Conservation (phyloP, 2,113 vertebrate species). For the Hippocampus abdominalis region DNA sequence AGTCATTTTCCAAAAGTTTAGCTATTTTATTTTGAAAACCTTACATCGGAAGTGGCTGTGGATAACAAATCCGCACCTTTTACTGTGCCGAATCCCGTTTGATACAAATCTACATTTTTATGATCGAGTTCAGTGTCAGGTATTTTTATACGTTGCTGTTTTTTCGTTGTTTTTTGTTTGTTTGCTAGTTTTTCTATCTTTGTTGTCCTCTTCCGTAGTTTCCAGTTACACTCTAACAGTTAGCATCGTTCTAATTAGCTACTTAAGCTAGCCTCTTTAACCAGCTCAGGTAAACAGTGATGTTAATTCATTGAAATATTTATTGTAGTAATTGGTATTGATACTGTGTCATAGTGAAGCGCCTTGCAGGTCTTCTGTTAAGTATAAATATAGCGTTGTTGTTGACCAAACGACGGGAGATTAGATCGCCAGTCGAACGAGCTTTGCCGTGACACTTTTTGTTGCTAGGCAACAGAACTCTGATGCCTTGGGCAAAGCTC, state of each 20-base stretch:
- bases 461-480: conserved; percentile 73
- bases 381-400: neutral
- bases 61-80: neutral
- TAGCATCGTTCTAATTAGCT: neutral
- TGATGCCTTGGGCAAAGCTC: conserved; percentile 55
- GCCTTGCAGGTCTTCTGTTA: neutral
- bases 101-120: neutral
- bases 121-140: neutral
- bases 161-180: neutral
- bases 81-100: neutral
- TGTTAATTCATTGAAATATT: neutral
- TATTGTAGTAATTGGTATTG: fast-evolving
- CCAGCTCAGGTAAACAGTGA: neutral
- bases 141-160: neutral
- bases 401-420: conserved; percentile 38
- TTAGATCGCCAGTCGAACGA: conserved; percentile 36
- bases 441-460: conserved; percentile 48
- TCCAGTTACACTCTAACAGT: neutral
- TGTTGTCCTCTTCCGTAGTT: neutral
- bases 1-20: neutral
- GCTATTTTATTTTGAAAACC: conserved; percentile 36
- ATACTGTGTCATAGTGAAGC: neutral
- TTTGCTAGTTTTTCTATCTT: neutral
- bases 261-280: neutral
- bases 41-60: conserved; percentile 10